These are phyloP conservation scores for Battus philenor DNA, from an alignment of 1,140 invertebrate genomes.

Conservation along the genomic window DNA sequence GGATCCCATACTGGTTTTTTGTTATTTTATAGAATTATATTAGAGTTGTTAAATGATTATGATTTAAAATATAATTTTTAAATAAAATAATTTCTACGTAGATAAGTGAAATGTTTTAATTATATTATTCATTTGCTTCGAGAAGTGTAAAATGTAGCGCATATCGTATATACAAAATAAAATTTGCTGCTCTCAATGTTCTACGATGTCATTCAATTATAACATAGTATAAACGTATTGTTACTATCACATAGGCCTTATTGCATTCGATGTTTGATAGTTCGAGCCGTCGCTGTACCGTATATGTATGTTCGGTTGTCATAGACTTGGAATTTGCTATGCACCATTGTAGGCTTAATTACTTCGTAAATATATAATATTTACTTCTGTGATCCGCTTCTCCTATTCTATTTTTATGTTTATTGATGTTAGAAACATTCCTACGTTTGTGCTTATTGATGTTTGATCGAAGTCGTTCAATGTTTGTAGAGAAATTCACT, in stretches of 20 bases:
- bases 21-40: constrained; percentile 62
- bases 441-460: constrained; percentile 46
- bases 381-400: constrained; percentile 66
- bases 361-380: constrained; percentile 62
- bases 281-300: constrained; percentile 31
- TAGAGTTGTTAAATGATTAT: constrained; percentile 61
- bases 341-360: constrained; percentile 40
- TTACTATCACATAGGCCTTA: constrained; percentile 48
- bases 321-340: constrained; percentile 26
- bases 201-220: constrained; percentile 44
- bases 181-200: constrained; percentile 60
- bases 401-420: constrained; percentile 54
- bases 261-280: constrained; percentile 43
- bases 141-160: constrained; percentile 49
- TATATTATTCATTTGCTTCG: constrained; percentile 53
- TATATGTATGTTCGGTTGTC: constrained; percentile 37
- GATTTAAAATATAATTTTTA: constrained; percentile 52
- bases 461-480: constrained; percentile 21
- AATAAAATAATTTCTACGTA: constrained; percentile 52
- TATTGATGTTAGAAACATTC: constrained; percentile 64
- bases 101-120: constrained; percentile 56
- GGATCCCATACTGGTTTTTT: constrained; percentile 50
- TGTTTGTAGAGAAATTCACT: constrained; percentile 32
- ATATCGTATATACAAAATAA: constrained; percentile 47
- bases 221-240: constrained; percentile 42